Conservation (phyloP, 2,113 vertebrate species). For the Oriolus oriolus region DNA sequence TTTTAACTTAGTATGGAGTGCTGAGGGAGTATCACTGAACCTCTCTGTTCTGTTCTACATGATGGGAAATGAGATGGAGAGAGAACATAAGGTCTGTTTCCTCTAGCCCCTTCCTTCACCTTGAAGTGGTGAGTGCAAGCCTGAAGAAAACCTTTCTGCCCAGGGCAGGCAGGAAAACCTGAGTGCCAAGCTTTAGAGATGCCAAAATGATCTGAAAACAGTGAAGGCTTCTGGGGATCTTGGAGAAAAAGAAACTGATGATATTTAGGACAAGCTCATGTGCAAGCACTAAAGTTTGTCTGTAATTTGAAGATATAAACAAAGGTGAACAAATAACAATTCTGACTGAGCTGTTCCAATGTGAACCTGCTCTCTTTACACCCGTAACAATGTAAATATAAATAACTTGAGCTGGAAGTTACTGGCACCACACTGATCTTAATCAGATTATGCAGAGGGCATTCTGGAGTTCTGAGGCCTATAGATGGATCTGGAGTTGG, state of each 20-base stretch:
- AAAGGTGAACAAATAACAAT: background rate
- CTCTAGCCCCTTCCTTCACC: background rate
- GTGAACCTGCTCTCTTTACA: background rate
- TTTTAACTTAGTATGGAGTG: background rate
- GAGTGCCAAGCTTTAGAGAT: background rate
- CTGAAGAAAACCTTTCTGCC: fast-evolving
- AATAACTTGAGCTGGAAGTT: background rate
- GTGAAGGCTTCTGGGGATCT: background rate
- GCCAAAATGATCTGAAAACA: background rate
- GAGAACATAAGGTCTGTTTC: background rate
- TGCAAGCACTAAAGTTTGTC: background rate
- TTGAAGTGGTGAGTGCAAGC: background rate
- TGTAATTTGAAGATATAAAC: background rate
- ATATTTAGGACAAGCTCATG: background rate
- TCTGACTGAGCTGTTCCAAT: background rate
- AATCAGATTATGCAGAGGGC: background rate
- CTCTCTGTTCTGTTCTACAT: background rate
- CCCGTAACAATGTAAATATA: background rate
- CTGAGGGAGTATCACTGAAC: background rate
- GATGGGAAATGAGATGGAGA: background rate
- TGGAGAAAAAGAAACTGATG: background rate
- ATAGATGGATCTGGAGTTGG: background rate
- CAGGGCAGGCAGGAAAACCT: background rate
- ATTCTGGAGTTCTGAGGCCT: background rate
- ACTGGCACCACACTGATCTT: background rate